A percentile compares a stretch with the other conserved stretches of the same genome.
Conservation (phyloP, 1,140 invertebrate genomes). For the Saccostrea cuccullata region DNA sequence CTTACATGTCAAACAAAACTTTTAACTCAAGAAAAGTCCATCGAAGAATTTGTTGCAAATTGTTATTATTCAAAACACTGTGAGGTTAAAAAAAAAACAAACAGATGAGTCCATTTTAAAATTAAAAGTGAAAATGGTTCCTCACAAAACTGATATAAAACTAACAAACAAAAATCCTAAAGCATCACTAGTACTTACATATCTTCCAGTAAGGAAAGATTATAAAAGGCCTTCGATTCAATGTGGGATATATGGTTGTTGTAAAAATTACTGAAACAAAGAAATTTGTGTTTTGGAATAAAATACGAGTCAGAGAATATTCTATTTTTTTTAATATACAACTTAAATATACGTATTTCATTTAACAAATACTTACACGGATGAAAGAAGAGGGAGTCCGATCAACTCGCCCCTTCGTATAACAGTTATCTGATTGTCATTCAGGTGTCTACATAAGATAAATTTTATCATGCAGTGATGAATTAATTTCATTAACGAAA, state of each 20-base stretch:
- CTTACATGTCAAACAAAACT: not conserved
- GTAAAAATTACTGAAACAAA: not conserved
- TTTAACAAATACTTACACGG: not conserved
- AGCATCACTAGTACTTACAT: not conserved
- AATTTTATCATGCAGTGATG: not conserved
- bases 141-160: no score
- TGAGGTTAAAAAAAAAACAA: not conserved
- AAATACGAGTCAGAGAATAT: not conserved
- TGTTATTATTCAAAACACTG: conserved; percentile 12
- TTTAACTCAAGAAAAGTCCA: not conserved
- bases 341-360: not conserved
- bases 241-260: not conserved
- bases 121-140: no score
- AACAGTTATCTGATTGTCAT: not conserved
- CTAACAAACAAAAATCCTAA: no score
- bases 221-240: not conserved
- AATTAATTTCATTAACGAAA: no score
- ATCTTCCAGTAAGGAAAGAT: not conserved
- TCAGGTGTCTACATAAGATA: not conserved
- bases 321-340: not conserved
- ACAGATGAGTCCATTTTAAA: no score
- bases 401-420: not conserved
- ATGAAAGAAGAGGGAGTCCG: not conserved
- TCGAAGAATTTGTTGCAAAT: not conserved
- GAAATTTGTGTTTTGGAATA: no score